Base-by-base conservation (phyloP, 2,113 vertebrate species). In the Laterallus jamaicensis region DNA sequence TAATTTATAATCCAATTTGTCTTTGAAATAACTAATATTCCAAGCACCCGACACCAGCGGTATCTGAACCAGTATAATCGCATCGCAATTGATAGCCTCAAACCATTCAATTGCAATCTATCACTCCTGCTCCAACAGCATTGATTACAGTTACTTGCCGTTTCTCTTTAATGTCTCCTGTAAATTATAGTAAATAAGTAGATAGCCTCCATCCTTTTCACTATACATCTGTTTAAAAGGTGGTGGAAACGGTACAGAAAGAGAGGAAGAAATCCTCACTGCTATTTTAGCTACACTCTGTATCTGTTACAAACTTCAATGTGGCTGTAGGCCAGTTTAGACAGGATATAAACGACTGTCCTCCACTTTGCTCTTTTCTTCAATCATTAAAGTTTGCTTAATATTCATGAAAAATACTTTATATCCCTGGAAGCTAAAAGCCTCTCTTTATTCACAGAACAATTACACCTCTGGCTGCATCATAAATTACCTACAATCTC, bases 321-420 rank as follows among this genome's bases (percentile, higher is more conserved):
- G 77, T 66, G 40, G 44, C 89, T 68, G 12, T n/a, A 82, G 74
- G 83, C 58, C 77, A 85, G 66, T 79, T 97, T 28, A 80, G 87
- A 94, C 71, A 85, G 75, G 35, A 82, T 94, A 93, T 82, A 87
- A 94, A 94, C 0, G 8, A 94, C 70, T 70, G 86, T n/a, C 67
- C 59, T 87, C 78, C 47, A 66, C 58, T 76, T 73, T 26, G 70
- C 28, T 91, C 78, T 92, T 95, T 94, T 82, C 40, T 82, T 90
- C 84, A 91, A 64, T 90, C 84, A 89, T 94, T 94, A 95, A 78
- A 88, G 68, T 93, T 96, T 93, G 90, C 86, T 96, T 93, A 94
- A 91, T 95, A 95, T 93, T 95, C n/a, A 94, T 93, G 91, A 94
- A 90, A 92, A 76, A 76, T 75, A 76, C 31, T 87, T 87, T 66